Conservation (phyloP, 2,888 invertebrate genomes). For the Allophyes oxyacanthae region DNA sequence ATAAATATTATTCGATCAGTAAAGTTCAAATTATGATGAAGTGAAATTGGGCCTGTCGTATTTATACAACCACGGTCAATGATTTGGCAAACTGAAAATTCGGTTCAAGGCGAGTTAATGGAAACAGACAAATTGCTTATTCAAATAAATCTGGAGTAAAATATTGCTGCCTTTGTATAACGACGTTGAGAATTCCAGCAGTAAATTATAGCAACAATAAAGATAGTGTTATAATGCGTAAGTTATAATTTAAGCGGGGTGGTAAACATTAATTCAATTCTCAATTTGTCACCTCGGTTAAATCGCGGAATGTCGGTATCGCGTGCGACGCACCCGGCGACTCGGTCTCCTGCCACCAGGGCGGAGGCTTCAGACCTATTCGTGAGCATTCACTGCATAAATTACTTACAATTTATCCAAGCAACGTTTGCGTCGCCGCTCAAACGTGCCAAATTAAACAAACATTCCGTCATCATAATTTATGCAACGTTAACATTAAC, state of each 20-base stretch:
- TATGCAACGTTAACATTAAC: conserved; percentile 63
- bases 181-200: conserved; percentile 27
- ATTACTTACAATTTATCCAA: conserved; percentile 75
- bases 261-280: conserved; percentile 84
- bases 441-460: conserved; percentile 78
- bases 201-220: conserved; percentile 46
- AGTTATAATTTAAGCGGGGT: conserved; percentile 74
- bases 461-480: conserved; percentile 73
- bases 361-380: conserved; percentile 72
- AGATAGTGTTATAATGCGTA: conserved; percentile 64
- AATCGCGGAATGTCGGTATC: conserved; percentile 82
- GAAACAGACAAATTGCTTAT: conserved; percentile 48
- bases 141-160: conserved; percentile 45
- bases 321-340: conserved; percentile 72
- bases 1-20: conserved; percentile 34
- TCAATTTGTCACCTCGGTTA: conserved; percentile 84
- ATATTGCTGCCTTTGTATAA: conserved; percentile 33
- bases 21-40: conserved; percentile 40
- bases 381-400: conserved; percentile 82
- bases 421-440: conserved; percentile 68
- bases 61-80: conserved; percentile 47
- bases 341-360: conserved; percentile 35
- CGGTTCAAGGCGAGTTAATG: conserved; percentile 37
- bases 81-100: conserved; percentile 41
- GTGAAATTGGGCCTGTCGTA: conserved; percentile 39